Conservation (phyloP, 2,888 invertebrate species). For the Actias luna region DNA sequence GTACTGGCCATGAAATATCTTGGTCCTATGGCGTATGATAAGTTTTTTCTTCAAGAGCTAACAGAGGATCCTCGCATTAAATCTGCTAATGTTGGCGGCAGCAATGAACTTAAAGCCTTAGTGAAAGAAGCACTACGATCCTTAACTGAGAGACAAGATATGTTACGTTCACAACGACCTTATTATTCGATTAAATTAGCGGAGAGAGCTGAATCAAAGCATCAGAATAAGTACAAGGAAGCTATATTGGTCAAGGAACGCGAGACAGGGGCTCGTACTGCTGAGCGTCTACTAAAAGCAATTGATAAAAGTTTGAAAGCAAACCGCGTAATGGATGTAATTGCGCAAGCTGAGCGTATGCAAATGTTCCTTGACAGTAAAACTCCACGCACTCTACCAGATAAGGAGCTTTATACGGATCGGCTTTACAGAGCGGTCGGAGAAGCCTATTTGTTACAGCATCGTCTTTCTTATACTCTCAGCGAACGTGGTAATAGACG, state of each 20-base stretch:
- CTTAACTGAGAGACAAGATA: conserved; percentile 66
- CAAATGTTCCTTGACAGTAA: conserved; percentile 68
- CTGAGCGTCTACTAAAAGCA: conserved; percentile 59
- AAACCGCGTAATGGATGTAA: conserved; percentile 63
- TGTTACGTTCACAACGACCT: conserved; percentile 69
- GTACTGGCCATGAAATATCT: conserved; percentile 76
- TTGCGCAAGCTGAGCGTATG: conserved; percentile 71
- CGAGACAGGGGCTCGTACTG: conserved; percentile 61
- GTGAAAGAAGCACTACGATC: conserved; percentile 62
- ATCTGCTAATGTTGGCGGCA: conserved; percentile 66
- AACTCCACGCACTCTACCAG: conserved; percentile 66
- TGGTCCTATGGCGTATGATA: conserved; percentile 76
- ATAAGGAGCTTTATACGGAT: conserved; percentile 67
- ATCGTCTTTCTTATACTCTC: conserved; percentile 68
- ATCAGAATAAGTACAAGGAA: conserved; percentile 66
- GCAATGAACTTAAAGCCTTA: conserved; percentile 45
- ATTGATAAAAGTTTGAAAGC: conserved; percentile 61
- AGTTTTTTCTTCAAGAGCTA: conserved; percentile 67
- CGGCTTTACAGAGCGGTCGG: conserved; percentile 69
- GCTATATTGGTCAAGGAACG: conserved; percentile 59
- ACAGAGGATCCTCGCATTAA: conserved; percentile 56
- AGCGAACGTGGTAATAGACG: conserved; percentile 72
- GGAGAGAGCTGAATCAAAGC: conserved; percentile 67
- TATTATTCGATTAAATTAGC: conserved; percentile 70
- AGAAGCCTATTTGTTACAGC: conserved; percentile 66